Percentiles rank a stretch among this genome's conserved stretches.
These are phyloP conservation scores for Epinephelus cyanopodus DNA, from an alignment of 2,113 vertebrate genomes.

Conservation along the genomic window DNA sequence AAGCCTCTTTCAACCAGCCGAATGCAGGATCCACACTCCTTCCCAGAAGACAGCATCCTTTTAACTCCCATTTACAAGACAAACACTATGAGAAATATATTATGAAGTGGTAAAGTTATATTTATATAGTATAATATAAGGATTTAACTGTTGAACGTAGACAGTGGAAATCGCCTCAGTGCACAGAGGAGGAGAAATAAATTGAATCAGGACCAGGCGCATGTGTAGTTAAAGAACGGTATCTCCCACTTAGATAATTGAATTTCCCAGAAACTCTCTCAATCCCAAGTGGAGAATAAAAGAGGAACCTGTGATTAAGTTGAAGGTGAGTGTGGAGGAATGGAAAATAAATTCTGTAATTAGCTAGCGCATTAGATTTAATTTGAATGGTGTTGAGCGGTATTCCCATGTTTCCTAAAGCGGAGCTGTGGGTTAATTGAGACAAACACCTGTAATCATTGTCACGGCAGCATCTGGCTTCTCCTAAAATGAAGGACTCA, in stretches of 20 bases:
- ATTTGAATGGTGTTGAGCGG: slow-evolving; percentile 49
- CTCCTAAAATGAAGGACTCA: neutral
- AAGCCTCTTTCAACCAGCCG: slow-evolving; percentile 47
- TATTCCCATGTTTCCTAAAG: slow-evolving; percentile 60
- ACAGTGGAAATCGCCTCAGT: neutral
- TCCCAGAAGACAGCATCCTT: slow-evolving; percentile 23
- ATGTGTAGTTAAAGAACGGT: slow-evolving; percentile 47
- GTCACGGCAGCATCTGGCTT: slow-evolving; percentile 32
- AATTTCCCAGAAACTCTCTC: slow-evolving; percentile 57
- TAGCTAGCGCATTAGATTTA: slow-evolving; percentile 61
- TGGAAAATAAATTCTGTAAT: slow-evolving; percentile 68
- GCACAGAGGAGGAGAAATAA: slow-evolving; percentile 31
- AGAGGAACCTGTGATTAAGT: slow-evolving; percentile 68
- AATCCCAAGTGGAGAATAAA: slow-evolving; percentile 54
- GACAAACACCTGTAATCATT: slow-evolving; percentile 60
- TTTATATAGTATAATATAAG: slow-evolving; percentile 20
- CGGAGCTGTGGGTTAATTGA: slow-evolving; percentile 53
- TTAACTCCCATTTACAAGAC: slow-evolving; percentile 25
- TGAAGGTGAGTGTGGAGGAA: slow-evolving; percentile 63
- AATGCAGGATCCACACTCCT: slow-evolving; percentile 1
- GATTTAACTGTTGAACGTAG: neutral
- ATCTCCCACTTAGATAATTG: slow-evolving; percentile 59
- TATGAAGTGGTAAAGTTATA: slow-evolving; percentile 9
- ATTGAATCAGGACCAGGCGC: slow-evolving; percentile 32
- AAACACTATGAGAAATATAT: slow-evolving; percentile 22